Conservation (phyloP, 1,140 invertebrate genomes). For the Ostrea edulis region DNA sequence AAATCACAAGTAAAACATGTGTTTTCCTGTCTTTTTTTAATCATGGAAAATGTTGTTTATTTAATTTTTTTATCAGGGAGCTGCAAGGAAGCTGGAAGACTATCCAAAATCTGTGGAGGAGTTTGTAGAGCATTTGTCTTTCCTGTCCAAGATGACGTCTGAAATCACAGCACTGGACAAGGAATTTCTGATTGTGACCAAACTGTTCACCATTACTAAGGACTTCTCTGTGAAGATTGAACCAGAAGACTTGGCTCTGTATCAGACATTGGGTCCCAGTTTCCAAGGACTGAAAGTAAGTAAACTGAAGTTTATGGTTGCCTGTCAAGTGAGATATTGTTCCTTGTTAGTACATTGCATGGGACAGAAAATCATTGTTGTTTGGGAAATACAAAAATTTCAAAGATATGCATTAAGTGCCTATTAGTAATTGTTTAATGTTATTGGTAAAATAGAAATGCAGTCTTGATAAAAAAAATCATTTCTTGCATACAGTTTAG, state of each 20-base stretch:
- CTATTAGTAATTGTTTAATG: no score
- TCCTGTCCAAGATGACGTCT: constrained; percentile 75
- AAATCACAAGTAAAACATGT: no score
- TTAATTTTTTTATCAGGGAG: constrained; percentile 65
- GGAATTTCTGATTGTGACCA: constrained; percentile 74
- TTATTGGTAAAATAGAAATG: no score
- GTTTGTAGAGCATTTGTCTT: constrained; percentile 79
- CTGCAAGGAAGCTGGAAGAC: constrained; percentile 76
- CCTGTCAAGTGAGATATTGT: no score
- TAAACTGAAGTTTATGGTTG: background rate
- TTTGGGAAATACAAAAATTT: no score
- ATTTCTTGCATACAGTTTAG: no score
- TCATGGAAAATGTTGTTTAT: background rate
- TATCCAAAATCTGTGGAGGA: constrained; percentile 76
- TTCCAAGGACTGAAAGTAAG: constrained; percentile 78
- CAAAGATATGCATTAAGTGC: no score
- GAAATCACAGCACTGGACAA: constrained; percentile 78
- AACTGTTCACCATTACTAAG: constrained; percentile 77
- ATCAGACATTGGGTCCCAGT: constrained; percentile 77
- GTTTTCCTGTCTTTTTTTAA: background rate
- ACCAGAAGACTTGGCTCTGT: constrained; percentile 77
- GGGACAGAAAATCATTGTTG: no score
- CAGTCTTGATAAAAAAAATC: no score
- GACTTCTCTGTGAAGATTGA: constrained; percentile 74
- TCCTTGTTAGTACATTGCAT: no score